phyloP scores from a whole-genome alignment of 2,888 invertebrate species.

The Liodrosophila aerea region DNA sequence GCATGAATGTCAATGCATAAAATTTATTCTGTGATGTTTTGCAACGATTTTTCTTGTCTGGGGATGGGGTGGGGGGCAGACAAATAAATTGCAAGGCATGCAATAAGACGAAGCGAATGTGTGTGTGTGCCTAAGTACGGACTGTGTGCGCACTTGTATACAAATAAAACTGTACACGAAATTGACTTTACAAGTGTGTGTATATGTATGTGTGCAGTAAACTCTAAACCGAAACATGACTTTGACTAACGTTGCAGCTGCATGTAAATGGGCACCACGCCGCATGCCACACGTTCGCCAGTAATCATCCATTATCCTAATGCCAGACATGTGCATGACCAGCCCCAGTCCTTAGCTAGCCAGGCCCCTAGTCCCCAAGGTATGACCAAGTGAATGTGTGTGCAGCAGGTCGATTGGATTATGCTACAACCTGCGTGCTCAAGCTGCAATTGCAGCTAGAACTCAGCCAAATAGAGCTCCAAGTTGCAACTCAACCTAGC shows the following conservation, averaged over 20 bases:
- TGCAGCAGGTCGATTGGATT: conserved; percentile 65
- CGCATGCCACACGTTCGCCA: conserved; percentile 71
- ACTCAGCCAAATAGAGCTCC: not conserved
- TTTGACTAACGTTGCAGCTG: conserved; percentile 75
- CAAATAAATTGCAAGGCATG: conserved; percentile 78
- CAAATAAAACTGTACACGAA: conserved; percentile 76
- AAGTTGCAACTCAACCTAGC: conserved; percentile 4
- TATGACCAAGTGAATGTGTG: conserved; percentile 34
- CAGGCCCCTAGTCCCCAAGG: conserved; percentile 45
- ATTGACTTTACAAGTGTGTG: conserved; percentile 63
- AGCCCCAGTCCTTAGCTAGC: conserved; percentile 1
- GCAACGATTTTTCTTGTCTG: conserved; percentile 66
- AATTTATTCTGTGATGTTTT: conserved; percentile 68
- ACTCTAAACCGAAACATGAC: conserved; percentile 66
- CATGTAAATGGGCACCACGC: conserved; percentile 70
- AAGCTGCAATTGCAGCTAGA: conserved; percentile 7
- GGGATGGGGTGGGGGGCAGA: conserved; percentile 37
- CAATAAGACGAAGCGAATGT: conserved; percentile 69
- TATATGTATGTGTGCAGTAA: conserved; percentile 18
- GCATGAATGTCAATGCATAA: conserved; percentile 71
- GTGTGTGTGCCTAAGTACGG: conserved; percentile 61
- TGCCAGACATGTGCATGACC: conserved; percentile 64
- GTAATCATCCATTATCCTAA: conserved; percentile 79
- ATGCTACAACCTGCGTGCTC: conserved; percentile 50
- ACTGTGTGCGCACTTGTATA: conserved; percentile 46